Evolutionary conservation across 1,140 invertebrate species (phyloP), one percentile per base, ranked within the genome.

Genomic region (Antheraea pernyi): DNA sequence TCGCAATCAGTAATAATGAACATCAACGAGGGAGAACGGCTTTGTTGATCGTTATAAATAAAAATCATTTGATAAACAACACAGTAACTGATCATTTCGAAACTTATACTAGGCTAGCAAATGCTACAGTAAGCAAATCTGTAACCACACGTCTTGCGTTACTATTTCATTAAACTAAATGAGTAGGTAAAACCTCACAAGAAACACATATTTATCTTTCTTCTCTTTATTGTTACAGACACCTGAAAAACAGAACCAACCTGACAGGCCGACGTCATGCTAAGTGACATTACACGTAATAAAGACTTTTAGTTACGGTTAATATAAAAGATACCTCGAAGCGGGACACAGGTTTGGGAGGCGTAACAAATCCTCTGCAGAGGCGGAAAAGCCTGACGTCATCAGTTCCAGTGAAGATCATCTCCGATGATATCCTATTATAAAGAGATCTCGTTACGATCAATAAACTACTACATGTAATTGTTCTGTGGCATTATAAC

Each of bases 141-240:
- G 22, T 30, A 4, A 30, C 22, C 22, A 30, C 22, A 30, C 22
- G 22, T 30, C 4, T 30, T 30, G 22, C 22, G 22, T 30, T 30
- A 30, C 22, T 30, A 30, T 30, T 4, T 30, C 4, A 30, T 30
- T 30, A 2, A 30, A 30, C 22, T 30, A 30, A 30, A 30, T 30
- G 4, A 4, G 22, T 30, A 30, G 4, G 1, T 4, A 30, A 30
- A 4, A 42, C 7, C 10, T 53, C 16, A 53, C 6, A 16, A 16
- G 16, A 53, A 53, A 16, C 46, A 10, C 13, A 16, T 75, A 74
- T 70, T 79, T 59, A 81, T 73, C 19, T 66, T 30, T 70, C 19
- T 78, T 85, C 85, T 91, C 84, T 91, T 72, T 78, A 72, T 93
- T 92, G 91, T 93, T 93, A 85, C 92, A 93, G 92, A 87, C 85